phyloP scores from a whole-genome alignment of 2,888 invertebrate species.

The Synergus laeviventris region DNA sequence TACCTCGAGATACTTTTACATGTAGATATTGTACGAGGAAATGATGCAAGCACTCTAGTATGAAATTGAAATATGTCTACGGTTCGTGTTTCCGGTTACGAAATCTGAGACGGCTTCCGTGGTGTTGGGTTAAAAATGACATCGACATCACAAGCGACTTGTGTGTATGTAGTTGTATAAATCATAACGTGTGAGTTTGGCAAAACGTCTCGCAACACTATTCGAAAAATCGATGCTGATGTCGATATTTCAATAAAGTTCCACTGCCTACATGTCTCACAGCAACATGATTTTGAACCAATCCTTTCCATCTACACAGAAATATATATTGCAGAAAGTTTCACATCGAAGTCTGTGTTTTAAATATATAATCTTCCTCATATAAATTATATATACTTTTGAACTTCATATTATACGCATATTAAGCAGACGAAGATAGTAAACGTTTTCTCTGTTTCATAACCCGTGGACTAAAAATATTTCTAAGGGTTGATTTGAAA shows the following conservation, averaged over 20 bases:
- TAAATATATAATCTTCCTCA: background rate
- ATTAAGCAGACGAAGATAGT: background rate
- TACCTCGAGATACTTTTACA: conserved; percentile 62
- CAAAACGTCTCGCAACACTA: conserved; percentile 6
- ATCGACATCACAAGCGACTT: conserved; percentile 33
- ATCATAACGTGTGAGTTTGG: conserved; percentile 6
- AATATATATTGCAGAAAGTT: background rate
- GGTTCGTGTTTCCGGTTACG: conserved; percentile 56
- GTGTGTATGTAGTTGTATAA: conserved; percentile 8
- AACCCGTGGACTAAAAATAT: background rate
- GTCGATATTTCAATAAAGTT: conserved; percentile 36
- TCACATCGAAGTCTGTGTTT: background rate
- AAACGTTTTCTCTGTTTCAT: background rate
- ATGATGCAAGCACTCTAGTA: conserved; percentile 66
- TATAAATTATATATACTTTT: background rate
- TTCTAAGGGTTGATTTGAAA: background rate
- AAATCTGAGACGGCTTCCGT: conserved; percentile 19
- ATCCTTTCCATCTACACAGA: background rate
- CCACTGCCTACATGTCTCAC: background rate
- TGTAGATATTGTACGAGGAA: conserved; percentile 54
- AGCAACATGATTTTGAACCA: conserved; percentile 23
- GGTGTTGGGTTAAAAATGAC: conserved; percentile 29
- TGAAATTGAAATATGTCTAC: conserved; percentile 70
- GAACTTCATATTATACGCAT: background rate
- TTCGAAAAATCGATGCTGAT: conserved; percentile 10